A percentile compares a stretch with the other conserved stretches of the same genome.
Evolutionary conservation across 2,113 vertebrate genomes (phyloP).

Genomic region (Sapayoa aenigma): DNA sequence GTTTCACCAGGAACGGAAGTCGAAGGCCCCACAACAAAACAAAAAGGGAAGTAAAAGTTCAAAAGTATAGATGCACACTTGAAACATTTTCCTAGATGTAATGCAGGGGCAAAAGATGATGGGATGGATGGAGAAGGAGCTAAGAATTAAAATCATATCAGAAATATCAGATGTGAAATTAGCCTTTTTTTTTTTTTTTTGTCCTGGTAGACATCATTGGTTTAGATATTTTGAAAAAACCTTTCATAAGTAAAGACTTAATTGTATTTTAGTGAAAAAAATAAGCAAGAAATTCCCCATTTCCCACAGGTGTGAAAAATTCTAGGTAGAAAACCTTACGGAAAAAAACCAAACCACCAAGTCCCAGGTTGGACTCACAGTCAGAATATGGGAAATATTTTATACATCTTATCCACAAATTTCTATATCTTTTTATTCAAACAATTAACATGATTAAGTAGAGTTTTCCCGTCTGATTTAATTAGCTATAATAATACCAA

Average conservation of each 20-base stretch:
- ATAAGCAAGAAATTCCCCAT: neutral
- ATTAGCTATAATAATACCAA: constrained; percentile 52
- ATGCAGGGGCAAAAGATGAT: neutral
- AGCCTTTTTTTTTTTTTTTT: neutral
- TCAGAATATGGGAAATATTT: neutral
- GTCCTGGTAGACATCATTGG: neutral
- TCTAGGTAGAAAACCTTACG: neutral
- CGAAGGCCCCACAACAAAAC: neutral
- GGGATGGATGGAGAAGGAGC: neutral
- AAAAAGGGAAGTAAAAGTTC: neutral
- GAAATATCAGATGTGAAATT: neutral
- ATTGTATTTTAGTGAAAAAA: neutral
- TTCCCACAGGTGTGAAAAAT: neutral
- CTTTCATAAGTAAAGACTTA: neutral
- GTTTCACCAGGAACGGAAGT: neutral
- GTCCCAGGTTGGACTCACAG: neutral
- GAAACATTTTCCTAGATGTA: neutral
- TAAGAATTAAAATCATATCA: neutral
- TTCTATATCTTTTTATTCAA: constrained; percentile 14
- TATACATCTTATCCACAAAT: neutral
- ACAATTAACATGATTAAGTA: constrained; percentile 32
- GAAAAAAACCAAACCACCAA: neutral
- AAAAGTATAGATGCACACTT: neutral
- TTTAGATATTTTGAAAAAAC: neutral
- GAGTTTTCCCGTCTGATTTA: constrained; percentile 47